Base-by-base conservation (phyloP, 2,113 vertebrate species). In the Nesoenas mayeri region DNA sequence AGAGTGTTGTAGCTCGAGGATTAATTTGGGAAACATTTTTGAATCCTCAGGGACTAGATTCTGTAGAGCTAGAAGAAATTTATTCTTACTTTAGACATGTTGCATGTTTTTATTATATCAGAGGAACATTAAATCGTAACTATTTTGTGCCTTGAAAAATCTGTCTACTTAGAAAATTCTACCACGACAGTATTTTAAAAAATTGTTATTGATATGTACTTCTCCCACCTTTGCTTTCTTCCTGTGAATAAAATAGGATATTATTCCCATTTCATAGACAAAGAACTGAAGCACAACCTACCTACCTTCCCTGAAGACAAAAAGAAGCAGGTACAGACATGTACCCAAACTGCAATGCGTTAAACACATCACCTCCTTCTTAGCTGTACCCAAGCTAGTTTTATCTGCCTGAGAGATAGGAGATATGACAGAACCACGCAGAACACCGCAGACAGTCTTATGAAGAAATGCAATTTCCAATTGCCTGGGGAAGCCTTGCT, bases 401-500 rank as follows among this genome's bases (percentile, higher is more conserved):
- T 95, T 89, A 89, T 80, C 93, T 90, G 61, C 87, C 78, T 22
- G 36, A 77, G 61, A 96, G 65, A 73, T 58, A 56, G 70, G 77
- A 89, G 64, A 86, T 82, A 91, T 16, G 71, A 89, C 51, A 79
- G 57, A 90, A 78, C 22, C 26, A 86, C 79, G 78, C 86, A 91
- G 88, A 97, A 85, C 38, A 85, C 85, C 65, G 89, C 89, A 94
- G 91, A 85, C 83, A 81, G 80, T 60, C 60, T 94, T 91, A 75
- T 9, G 85, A 95, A 96, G 70, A 96, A 93, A 87, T 31, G 73
- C 78, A 62, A 11, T 94, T 97, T 85, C 71, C 88, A 92, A 91
- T 60, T 51, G 88, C 79, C 93, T 51, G 72, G 73, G 67, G 93
- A 96, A 92, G 66, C 92, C 86, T 97, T 24, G 7, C 58, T 69